phyloP scores from a whole-genome alignment of 2,797 vertebrate genomes.

The Enteromius afrohamiltoni region DNA sequence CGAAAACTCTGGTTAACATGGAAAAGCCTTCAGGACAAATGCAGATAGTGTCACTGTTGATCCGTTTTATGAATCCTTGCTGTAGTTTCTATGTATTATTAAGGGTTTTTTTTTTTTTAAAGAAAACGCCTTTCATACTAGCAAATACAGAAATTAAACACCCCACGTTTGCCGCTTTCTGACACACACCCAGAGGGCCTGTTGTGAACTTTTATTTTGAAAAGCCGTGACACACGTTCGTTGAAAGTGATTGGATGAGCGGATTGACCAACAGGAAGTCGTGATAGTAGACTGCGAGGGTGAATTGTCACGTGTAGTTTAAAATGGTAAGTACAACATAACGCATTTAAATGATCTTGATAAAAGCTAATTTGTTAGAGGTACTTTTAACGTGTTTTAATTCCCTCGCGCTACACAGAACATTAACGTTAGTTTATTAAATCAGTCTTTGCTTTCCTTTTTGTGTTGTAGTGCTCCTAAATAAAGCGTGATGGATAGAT shows the following conservation, averaged over 20 bases:
- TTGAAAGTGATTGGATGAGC: constrained; percentile 17
- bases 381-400: background rate
- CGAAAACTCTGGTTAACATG: background rate
- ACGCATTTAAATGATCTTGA: background rate
- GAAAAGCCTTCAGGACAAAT: background rate
- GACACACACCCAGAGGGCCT: background rate
- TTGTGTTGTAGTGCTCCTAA: background rate
- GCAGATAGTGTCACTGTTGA: background rate
- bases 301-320: constrained; percentile 29
- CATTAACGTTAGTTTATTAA: background rate
- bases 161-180: background rate
- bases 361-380: background rate
- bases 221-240: background rate
- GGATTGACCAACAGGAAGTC: constrained; percentile 35
- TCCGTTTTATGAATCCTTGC: background rate
- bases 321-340: constrained; percentile 35
- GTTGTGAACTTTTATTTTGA: constrained; percentile 39
- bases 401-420: too few relatives aligned
- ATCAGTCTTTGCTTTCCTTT: too few relatives aligned
- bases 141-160: background rate
- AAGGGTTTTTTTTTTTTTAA: too few relatives aligned
- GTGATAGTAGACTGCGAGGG: background rate
- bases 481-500: background rate
- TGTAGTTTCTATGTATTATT: background rate
- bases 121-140: background rate